These are phyloP conservation scores for Aethina tumida DNA, from an alignment of 1,140 invertebrate genomes.

Conservation along the genomic window DNA sequence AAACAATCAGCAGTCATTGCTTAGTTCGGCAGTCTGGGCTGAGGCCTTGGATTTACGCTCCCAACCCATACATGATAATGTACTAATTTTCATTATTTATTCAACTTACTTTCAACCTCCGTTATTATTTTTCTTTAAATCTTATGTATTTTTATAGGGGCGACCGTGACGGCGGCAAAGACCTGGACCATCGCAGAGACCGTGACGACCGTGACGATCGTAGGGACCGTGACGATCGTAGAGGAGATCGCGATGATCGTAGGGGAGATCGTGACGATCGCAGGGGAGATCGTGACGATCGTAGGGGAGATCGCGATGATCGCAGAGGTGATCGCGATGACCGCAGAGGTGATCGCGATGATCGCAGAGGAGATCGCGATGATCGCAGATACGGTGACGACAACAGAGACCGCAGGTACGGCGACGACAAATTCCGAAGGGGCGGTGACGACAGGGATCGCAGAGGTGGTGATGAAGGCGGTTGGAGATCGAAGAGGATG, in stretches of 20 bases:
- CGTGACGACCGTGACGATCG: conserved; percentile 11
- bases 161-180: conserved; percentile 5
- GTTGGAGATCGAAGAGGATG: conserved; percentile 7
- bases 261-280: conserved; percentile 7
- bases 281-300: conserved; percentile 8
- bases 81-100: background rate
- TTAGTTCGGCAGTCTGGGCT: no score
- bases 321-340: conserved; percentile 2
- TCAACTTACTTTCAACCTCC: conserved; percentile 7
- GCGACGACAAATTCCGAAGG: no score
- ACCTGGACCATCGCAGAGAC: conserved; percentile 10
- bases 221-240: no score
- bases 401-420: conserved; percentile 9
- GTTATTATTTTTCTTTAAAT: conserved; percentile 10
- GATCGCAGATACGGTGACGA: conserved; percentile 5
- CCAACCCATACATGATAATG: background rate
- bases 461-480: conserved; percentile 5
- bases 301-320: background rate
- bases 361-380: conserved; percentile 15
- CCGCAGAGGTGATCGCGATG: conserved; percentile 8
- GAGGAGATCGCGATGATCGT: conserved; percentile 9
- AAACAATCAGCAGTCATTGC: no score
- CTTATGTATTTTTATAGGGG: conserved; percentile 7
- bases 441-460: conserved; percentile 11
- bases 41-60: no score